Percentiles rank a stretch among this genome's conserved stretches.
Evolutionary conservation across 2,113 vertebrate species (phyloP).

Genomic region (Hemibagrus wyckioides): DNA sequence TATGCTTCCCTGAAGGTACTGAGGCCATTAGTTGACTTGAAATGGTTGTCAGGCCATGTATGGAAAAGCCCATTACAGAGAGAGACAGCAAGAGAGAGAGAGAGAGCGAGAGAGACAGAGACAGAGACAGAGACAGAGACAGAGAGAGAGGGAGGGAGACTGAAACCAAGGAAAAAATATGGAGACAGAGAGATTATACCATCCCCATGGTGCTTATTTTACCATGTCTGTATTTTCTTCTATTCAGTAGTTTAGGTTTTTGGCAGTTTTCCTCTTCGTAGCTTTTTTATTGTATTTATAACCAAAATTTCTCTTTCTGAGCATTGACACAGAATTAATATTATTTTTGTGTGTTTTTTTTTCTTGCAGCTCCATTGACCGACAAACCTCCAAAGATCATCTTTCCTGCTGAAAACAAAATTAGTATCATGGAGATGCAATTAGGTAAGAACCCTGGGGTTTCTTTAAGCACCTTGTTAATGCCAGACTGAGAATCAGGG

Average conservation of each 20-base stretch:
- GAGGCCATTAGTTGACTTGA: conserved; percentile 48
- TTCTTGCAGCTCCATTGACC: conserved; percentile 91
- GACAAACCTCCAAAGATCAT: conserved; percentile 97
- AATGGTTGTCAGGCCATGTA: conserved; percentile 55
- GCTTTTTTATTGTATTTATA: neutral
- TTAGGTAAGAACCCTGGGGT: conserved; percentile 80
- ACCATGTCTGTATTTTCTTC: conserved; percentile 51
- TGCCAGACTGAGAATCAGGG: neutral
- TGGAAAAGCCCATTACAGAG: conserved; percentile 50
- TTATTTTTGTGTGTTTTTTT: conserved; percentile 54
- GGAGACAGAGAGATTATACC: neutral
- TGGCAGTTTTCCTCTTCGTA: conserved; percentile 33
- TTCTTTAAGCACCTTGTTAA: neutral
- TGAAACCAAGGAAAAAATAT: no score
- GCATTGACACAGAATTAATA: conserved; percentile 19
- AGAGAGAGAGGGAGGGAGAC: no score
- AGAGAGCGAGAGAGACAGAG: neutral
- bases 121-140: no score
- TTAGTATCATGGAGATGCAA: conserved; percentile 88
- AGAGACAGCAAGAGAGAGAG: neutral
- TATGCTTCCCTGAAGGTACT: conserved; percentile 33
- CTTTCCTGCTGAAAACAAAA: conserved; percentile 87
- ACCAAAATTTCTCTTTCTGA: neutral
- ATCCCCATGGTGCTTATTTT: conserved; percentile 31
- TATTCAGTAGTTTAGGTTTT: conserved; percentile 58